Conservation (phyloP, 2,797 vertebrate genomes). For the Alectoris magna region DNA sequence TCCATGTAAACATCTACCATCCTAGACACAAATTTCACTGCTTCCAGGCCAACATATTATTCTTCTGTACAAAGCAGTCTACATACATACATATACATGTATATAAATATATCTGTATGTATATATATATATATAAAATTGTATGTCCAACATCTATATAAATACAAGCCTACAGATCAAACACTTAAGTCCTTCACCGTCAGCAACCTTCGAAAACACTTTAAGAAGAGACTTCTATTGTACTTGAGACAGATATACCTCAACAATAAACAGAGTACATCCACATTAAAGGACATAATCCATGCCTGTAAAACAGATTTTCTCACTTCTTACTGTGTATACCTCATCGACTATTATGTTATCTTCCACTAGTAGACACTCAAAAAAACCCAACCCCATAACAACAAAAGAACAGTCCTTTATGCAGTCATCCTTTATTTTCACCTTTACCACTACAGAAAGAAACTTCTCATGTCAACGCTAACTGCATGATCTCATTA, state of each 20-base stretch:
- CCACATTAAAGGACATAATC: slow-evolving; percentile 66
- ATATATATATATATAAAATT: neutral
- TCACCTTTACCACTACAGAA: slow-evolving; percentile 4
- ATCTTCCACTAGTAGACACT: slow-evolving; percentile 17
- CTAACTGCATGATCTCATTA: neutral
- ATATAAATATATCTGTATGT: neutral
- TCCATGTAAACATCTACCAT: slow-evolving; percentile 41
- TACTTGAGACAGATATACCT: slow-evolving; percentile 57
- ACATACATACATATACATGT: neutral
- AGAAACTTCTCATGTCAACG: neutral
- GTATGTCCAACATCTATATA: slow-evolving; percentile 20
- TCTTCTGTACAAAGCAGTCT: slow-evolving; percentile 45
- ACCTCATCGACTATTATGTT: slow-evolving; percentile 55
- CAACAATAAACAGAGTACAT: slow-evolving; percentile 64
- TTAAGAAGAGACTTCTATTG: slow-evolving; percentile 52
- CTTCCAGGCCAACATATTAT: slow-evolving; percentile 32
- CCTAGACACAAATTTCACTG: slow-evolving; percentile 36
- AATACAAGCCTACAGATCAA: slow-evolving; percentile 58
- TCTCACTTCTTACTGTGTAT: slow-evolving; percentile 50
- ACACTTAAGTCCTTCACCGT: slow-evolving; percentile 13
- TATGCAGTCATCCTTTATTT: slow-evolving; percentile 33
- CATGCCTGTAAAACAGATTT: slow-evolving; percentile 67
- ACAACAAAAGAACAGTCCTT: neutral
- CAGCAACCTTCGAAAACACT: slow-evolving; percentile 41
- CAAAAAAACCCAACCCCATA: neutral